These are phyloP conservation scores for Ectropis grisescens DNA, from an alignment of 1,140 invertebrate genomes.

Conservation along the genomic window DNA sequence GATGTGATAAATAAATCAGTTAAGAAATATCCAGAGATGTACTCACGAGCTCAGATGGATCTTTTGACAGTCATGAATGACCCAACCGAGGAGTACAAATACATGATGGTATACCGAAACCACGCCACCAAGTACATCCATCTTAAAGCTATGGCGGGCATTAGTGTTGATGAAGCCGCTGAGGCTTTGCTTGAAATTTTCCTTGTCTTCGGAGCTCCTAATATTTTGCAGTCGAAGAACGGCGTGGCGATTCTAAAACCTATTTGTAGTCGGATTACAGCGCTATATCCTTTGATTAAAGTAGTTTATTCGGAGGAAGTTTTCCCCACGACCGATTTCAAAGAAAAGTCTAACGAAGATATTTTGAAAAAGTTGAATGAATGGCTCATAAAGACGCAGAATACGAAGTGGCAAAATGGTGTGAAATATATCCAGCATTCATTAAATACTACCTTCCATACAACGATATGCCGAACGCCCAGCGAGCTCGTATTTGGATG, in stretches of 20 bases:
- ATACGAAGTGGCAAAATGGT: slow-evolving; percentile 27
- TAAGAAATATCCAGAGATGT: slow-evolving; percentile 23
- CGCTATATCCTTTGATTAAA: slow-evolving; percentile 26
- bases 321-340: slow-evolving; percentile 9
- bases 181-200: slow-evolving; percentile 29
- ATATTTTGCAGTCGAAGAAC: slow-evolving; percentile 39
- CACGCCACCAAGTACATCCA: slow-evolving; percentile 29
- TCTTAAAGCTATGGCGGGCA: slow-evolving; percentile 26
- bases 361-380: slow-evolving; percentile 26
- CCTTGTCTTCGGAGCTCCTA: slow-evolving; percentile 35
- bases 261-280: slow-evolving; percentile 24
- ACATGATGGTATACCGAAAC: slow-evolving; percentile 34
- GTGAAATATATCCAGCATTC: slow-evolving; percentile 31
- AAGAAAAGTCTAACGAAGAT: slow-evolving; percentile 28
- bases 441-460: slow-evolving; percentile 26
- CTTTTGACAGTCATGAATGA: slow-evolving; percentile 23
- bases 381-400: slow-evolving; percentile 18
- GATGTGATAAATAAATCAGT: not conserved
- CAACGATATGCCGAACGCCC: slow-evolving; percentile 21
- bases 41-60: slow-evolving; percentile 33
- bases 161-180: slow-evolving; percentile 20
- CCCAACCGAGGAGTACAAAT: slow-evolving; percentile 24
- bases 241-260: slow-evolving; percentile 22
- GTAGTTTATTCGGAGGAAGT: slow-evolving; percentile 17
- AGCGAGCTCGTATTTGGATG: slow-evolving; percentile 22